Conservation (phyloP, 2,797 vertebrate genomes). For the Xenops minutus region DNA sequence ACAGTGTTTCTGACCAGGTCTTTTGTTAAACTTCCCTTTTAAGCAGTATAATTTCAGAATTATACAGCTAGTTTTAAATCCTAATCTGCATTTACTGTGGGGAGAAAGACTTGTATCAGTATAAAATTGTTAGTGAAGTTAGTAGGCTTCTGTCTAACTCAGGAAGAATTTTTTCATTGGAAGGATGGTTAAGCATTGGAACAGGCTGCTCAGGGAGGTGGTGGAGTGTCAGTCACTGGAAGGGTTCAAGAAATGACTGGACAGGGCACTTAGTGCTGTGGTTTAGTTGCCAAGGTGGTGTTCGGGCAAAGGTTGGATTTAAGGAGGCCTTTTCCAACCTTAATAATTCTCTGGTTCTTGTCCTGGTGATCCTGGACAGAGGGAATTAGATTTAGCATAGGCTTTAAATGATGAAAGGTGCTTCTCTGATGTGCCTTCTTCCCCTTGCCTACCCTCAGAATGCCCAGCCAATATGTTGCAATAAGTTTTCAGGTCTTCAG, state of each 20-base stretch:
- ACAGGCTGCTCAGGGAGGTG: neutral
- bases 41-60: neutral
- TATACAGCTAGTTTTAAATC: neutral
- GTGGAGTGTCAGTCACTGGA: neutral
- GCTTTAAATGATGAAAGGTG: neutral
- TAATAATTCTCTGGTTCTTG: neutral
- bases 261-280: neutral
- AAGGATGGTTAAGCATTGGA: neutral
- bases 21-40: neutral
- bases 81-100: neutral
- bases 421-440: neutral
- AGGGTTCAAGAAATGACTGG: neutral
- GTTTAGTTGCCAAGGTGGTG: neutral
- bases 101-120: neutral
- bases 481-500: neutral
- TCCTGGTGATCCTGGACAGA: accelerated
- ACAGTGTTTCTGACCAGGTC: neutral
- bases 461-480: neutral
- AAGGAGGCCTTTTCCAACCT: neutral
- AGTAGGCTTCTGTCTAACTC: neutral
- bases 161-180: neutral
- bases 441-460: neutral
- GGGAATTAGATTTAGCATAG: neutral
- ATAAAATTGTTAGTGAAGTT: neutral
- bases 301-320: neutral